Percentiles rank a stretch among this genome's conserved stretches.
Conservation (phyloP, 92 coral and sea anemone species). For the Diadumene lineata region DNA sequence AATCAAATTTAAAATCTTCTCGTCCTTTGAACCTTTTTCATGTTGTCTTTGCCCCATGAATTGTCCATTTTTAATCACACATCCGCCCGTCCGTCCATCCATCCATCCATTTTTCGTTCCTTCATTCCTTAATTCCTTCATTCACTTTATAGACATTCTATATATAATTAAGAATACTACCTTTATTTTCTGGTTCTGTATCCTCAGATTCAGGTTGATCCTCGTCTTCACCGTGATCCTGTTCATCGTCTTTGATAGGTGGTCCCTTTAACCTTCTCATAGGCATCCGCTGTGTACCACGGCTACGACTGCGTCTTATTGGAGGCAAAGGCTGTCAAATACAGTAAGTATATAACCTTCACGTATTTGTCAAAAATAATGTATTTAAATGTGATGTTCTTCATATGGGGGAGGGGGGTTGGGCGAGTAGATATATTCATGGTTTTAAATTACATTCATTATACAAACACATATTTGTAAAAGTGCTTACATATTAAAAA, state of each 20-base stretch:
- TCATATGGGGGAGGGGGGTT: too few relatives aligned
- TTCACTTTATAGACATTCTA: neutral
- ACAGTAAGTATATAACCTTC: too few relatives aligned
- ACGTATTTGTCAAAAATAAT: too few relatives aligned
- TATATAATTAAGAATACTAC: neutral
- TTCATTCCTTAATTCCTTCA: neutral
- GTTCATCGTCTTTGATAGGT: constrained; percentile 61
- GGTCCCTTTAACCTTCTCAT: constrained; percentile 54
- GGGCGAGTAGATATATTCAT: too few relatives aligned
- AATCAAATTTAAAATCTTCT: too few relatives aligned
- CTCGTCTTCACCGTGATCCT: constrained; percentile 79
- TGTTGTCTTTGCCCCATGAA: too few relatives aligned
- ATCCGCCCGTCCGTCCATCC: neutral
- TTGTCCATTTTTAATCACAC: too few relatives aligned
- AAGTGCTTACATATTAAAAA: too few relatives aligned
- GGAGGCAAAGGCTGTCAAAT: constrained; percentile 23
- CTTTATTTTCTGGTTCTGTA: constrained; percentile 52
- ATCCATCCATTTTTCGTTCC: neutral
- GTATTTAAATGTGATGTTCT: too few relatives aligned
- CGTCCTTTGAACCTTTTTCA: neutral
- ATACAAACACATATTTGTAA: too few relatives aligned
- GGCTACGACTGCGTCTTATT: constrained; percentile 63
- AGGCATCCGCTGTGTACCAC: constrained; percentile 52
- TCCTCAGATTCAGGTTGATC: constrained; percentile 86
- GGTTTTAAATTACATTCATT: too few relatives aligned